Conservation (phyloP, 2,797 vertebrate species). For the Microctenopoma lineatum region DNA sequence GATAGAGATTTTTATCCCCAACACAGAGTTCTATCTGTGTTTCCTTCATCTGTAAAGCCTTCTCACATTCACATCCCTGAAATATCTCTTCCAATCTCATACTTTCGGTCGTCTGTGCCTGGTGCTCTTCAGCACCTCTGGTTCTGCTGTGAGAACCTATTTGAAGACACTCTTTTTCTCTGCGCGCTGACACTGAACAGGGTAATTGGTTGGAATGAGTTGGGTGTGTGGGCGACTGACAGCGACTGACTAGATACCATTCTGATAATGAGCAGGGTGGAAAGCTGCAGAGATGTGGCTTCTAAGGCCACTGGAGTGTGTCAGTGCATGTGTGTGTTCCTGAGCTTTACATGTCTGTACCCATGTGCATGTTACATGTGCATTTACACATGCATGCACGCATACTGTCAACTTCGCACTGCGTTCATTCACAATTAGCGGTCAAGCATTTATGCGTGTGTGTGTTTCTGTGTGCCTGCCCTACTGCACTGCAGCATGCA, state of each 20-base stretch:
- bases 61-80: conserved; percentile 16
- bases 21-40: conserved; percentile 20
- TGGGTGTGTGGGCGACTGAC: conserved; percentile 58
- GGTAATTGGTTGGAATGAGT: conserved; percentile 72
- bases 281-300: conserved; percentile 43
- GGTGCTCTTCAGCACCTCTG: conserved; percentile 29
- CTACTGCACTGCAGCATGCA: conserved; percentile 37
- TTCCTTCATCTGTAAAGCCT: conserved; percentile 28
- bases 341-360: conserved; percentile 18
- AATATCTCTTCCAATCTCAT: conserved; percentile 20
- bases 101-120: neutral
- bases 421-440: conserved; percentile 28
- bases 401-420: conserved; percentile 28
- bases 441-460: conserved; percentile 12
- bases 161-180: conserved; percentile 37
- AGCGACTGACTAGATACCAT: conserved; percentile 51
- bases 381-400: conserved; percentile 26
- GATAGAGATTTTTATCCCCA: neutral
- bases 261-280: conserved; percentile 63
- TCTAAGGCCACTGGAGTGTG: conserved; percentile 30
- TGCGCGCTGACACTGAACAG: conserved; percentile 41
- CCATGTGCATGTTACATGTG: conserved; percentile 34
- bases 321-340: conserved; percentile 1
- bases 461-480: conserved; percentile 17
- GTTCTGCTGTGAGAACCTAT: conserved; percentile 33